A percentile compares a stretch with the other conserved stretches of the same genome.
These are phyloP conservation scores for Hydropsyche betteni DNA, from an alignment of 2,888 invertebrate genomes.

Conservation along the genomic window DNA sequence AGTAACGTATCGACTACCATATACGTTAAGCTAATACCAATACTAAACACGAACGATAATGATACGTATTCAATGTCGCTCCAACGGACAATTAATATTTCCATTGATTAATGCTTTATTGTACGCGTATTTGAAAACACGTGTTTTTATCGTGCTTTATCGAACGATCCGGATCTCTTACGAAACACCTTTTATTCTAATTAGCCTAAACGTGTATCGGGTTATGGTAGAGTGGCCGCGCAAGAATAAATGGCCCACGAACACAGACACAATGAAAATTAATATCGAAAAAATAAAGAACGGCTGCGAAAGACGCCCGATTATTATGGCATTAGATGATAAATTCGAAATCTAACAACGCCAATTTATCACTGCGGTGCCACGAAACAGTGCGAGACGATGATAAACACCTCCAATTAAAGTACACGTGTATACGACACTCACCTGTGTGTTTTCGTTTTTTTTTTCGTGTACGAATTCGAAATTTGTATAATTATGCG, in stretches of 20 bases:
- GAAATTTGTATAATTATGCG: no score
- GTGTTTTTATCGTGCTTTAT: constrained; percentile 6
- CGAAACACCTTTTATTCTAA: constrained; percentile 25
- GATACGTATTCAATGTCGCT: constrained; percentile 3
- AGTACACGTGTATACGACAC: constrained; percentile 25
- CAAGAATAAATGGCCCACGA: not conserved
- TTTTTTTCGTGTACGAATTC: no score
- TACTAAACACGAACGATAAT: not conserved
- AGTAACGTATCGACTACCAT: not conserved
- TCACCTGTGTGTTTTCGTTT: constrained; percentile 11
- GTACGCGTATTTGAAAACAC: constrained; percentile 6
- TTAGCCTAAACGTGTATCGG: constrained; percentile 5
- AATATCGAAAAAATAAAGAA: not conserved
- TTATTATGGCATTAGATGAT: constrained; percentile 16
- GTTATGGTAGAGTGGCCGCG: not conserved
- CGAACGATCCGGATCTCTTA: constrained; percentile 11
- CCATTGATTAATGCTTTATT: constrained; percentile 18
- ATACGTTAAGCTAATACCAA: not conserved
- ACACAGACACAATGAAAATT: not conserved
- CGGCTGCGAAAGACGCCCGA: not conserved
- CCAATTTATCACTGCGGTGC: not conserved
- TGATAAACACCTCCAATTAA: constrained; percentile 18
- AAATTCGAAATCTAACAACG: constrained; percentile 23
- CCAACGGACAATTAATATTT: constrained; percentile 18
- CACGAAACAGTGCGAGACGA: not conserved